Conservation (phyloP, 2,888 invertebrate species). For the Platycheirus rosarum region DNA sequence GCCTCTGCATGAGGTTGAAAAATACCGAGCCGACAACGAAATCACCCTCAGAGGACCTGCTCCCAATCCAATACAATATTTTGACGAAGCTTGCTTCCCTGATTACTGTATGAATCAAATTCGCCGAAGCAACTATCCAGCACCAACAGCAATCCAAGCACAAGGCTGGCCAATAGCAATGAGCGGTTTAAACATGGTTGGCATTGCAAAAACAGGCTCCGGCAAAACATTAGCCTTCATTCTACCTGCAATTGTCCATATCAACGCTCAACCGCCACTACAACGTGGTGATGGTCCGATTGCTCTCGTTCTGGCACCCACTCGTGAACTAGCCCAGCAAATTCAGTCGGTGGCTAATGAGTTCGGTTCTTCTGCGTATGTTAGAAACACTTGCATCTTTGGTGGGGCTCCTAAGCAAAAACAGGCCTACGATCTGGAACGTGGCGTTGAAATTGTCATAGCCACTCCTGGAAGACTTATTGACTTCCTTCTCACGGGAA, state of each 20-base stretch:
- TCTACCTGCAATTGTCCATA: conserved; percentile 93
- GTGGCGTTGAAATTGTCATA: conserved; percentile 93
- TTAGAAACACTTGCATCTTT: conserved; percentile 94
- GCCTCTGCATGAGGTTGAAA: conserved; percentile 87
- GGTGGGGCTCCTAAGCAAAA: conserved; percentile 94
- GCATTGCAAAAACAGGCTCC: conserved; percentile 93
- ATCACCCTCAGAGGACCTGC: conserved; percentile 89
- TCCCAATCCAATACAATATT: conserved; percentile 90
- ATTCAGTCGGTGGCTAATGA: conserved; percentile 92
- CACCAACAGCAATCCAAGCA: conserved; percentile 93
- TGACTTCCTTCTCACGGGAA: conserved; percentile 91
- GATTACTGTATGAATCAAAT: conserved; percentile 88
- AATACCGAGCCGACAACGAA: conserved; percentile 87
- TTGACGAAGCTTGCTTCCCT: conserved; percentile 91
- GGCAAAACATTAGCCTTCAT: conserved; percentile 91
- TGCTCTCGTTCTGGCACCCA: conserved; percentile 90
- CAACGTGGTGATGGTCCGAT: conserved; percentile 92
- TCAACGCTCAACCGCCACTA: conserved; percentile 90
- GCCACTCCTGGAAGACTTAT: conserved; percentile 95
- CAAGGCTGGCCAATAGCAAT: conserved; percentile 94
- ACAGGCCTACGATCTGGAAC: conserved; percentile 88
- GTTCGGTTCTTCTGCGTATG: conserved; percentile 90
- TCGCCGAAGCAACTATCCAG: conserved; percentile 86
- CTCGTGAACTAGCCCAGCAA: conserved; percentile 90
- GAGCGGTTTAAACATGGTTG: conserved; percentile 91